phyloP scores from a whole-genome alignment of 2,113 vertebrate species.

The Sapajus apella region DNA sequence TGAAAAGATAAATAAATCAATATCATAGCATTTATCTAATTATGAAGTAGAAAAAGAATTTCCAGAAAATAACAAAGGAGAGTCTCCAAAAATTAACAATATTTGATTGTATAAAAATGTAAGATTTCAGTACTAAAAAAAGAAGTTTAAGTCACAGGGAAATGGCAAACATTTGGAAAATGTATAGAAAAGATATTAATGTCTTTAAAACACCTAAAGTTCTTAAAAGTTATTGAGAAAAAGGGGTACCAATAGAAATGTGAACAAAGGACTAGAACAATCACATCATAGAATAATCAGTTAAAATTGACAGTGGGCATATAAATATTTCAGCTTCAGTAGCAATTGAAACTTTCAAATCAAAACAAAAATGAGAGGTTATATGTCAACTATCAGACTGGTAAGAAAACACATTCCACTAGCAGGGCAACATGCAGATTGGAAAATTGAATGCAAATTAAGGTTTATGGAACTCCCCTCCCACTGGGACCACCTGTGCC shows the following conservation, averaged over 20 bases:
- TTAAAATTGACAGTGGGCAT: not conserved
- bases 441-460: not conserved
- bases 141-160: not conserved
- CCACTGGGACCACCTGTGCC: not conserved
- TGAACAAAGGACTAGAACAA: not conserved
- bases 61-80: not conserved
- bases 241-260: not conserved
- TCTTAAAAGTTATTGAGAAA: not conserved
- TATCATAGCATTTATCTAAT: not conserved
- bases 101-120: not conserved
- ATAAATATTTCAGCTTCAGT: not conserved
- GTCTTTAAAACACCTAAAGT: not conserved
- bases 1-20: not conserved
- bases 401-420: not conserved
- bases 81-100: not conserved
- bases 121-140: not conserved
- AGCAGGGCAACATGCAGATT: not conserved
- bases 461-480: not conserved
- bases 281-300: not conserved
- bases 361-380: not conserved
- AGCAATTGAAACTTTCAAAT: not conserved
- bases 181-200: not conserved
- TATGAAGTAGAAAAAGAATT: not conserved
- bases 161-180: not conserved
- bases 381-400: not conserved